Evolutionary conservation across 2,797 vertebrate species (phyloP).

Genomic region (Psittacula echo): DNA sequence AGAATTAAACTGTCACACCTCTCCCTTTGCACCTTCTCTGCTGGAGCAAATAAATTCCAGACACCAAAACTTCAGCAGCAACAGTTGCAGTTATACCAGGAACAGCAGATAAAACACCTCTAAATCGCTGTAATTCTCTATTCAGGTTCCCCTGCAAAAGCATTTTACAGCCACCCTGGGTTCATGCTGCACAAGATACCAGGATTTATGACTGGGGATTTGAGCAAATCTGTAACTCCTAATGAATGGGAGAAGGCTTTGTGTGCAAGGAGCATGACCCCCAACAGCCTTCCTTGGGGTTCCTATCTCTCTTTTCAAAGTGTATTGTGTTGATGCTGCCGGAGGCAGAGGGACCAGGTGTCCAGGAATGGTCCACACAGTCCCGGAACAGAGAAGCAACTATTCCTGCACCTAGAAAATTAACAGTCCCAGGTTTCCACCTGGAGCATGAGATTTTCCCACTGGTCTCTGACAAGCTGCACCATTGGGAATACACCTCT

Average conservation of each 20-base stretch:
- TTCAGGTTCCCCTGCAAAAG: constrained; percentile 37
- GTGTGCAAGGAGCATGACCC: neutral
- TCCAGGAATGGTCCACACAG: neutral
- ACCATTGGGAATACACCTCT: neutral
- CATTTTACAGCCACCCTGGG: constrained; percentile 42
- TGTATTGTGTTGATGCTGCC: neutral
- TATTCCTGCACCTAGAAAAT: neutral
- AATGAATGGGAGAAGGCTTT: constrained; percentile 1
- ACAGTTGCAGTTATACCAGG: neutral
- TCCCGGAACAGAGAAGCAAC: neutral
- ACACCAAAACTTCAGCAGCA: constrained; percentile 20
- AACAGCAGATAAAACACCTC: constrained; percentile 61
- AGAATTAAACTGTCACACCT: constrained; percentile 63
- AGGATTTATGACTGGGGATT: constrained; percentile 7
- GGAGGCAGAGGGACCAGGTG: neutral
- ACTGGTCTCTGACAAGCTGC: neutral
- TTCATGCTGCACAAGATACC: constrained; percentile 18
- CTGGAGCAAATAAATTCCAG: constrained; percentile 49
- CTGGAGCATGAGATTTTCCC: neutral
- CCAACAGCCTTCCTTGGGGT: neutral
- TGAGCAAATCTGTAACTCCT: constrained; percentile 28
- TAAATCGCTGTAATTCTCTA: constrained; percentile 45
- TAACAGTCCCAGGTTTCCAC: neutral
- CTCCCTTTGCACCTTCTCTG: constrained; percentile 58
- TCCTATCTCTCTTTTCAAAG: constrained; percentile 9